These are phyloP conservation scores for Drosophila malerkotliana DNA, from an alignment of 1,140 invertebrate species.

Conservation along the genomic window DNA sequence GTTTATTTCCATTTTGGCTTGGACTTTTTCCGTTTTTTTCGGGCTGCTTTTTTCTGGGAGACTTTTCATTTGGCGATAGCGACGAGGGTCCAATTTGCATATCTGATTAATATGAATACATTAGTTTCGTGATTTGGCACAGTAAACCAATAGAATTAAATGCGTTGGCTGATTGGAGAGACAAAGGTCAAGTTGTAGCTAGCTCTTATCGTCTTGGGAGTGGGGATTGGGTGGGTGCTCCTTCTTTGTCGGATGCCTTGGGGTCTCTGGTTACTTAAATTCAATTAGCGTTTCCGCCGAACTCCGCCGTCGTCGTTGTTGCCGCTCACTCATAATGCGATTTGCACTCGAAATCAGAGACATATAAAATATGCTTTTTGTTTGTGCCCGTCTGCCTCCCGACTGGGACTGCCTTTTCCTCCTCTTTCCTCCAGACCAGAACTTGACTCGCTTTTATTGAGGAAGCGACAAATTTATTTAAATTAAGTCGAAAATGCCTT, in stretches of 20 bases:
- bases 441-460: conserved; percentile 66
- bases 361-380: conserved; percentile 72
- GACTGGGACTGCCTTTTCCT: neutral
- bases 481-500: conserved; percentile 73
- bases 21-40: conserved; percentile 40
- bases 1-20: conserved; percentile 60
- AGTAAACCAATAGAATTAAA: conserved; percentile 75
- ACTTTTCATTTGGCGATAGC: conserved; percentile 36
- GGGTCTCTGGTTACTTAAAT: conserved; percentile 69
- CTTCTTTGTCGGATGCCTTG: conserved; percentile 39
- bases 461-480: conserved; percentile 81
- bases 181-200: conserved; percentile 64
- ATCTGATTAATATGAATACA: conserved; percentile 83
- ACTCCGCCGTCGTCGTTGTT: conserved; percentile 21
- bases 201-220: too few relatives aligned
- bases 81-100: conserved; percentile 66
- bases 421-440: conserved; percentile 5
- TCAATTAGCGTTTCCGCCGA: conserved; percentile 77
- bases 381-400: conserved; percentile 20
- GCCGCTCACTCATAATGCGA: conserved; percentile 63
- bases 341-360: conserved; percentile 68
- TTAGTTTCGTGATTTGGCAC: conserved; percentile 72
- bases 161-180: conserved; percentile 62
- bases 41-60: conserved; percentile 9
- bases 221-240: too few relatives aligned